phyloP scores from a whole-genome alignment of 2,797 vertebrate genomes.

The Poecilia gillii region DNA sequence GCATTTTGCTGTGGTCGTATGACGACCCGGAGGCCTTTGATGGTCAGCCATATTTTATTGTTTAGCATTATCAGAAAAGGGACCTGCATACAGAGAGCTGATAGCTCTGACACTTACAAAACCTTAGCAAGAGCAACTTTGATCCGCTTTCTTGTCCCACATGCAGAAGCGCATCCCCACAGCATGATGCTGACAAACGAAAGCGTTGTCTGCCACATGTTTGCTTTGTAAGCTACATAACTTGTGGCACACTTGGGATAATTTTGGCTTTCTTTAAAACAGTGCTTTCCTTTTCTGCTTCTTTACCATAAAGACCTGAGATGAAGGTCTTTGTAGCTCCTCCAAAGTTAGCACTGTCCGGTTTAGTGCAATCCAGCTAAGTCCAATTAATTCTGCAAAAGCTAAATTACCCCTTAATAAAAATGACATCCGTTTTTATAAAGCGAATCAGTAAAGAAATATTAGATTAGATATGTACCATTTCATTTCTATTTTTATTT shows the following conservation, averaged over 20 bases:
- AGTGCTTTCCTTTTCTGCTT: not conserved
- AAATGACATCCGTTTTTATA: not conserved
- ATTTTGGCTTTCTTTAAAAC: not conserved
- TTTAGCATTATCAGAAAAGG: not conserved
- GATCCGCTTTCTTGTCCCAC: not conserved
- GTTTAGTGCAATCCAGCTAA: not conserved
- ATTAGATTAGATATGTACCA: too few species aligned
- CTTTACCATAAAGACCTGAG: not conserved
- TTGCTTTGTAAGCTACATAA: not conserved
- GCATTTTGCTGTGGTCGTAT: slow-evolving; percentile 20
- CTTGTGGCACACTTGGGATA: not conserved
- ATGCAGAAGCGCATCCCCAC: not conserved
- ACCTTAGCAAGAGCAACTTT: not conserved
- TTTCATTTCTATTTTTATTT: too few species aligned
- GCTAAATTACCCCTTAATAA: not conserved
- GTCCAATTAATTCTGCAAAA: not conserved
- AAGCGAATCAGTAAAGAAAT: not conserved
- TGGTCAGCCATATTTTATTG: not conserved
- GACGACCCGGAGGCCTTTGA: not conserved
- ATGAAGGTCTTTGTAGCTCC: not conserved
- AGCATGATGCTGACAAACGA: not conserved
- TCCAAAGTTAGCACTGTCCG: not conserved
- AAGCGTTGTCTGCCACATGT: not conserved
- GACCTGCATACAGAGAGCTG: slow-evolving; percentile 4
- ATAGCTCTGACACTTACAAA: not conserved